Percentiles rank a stretch among this genome's conserved stretches.
Evolutionary conservation across 2,888 invertebrate genomes (phyloP).

Genomic region (Unio delphinus): DNA sequence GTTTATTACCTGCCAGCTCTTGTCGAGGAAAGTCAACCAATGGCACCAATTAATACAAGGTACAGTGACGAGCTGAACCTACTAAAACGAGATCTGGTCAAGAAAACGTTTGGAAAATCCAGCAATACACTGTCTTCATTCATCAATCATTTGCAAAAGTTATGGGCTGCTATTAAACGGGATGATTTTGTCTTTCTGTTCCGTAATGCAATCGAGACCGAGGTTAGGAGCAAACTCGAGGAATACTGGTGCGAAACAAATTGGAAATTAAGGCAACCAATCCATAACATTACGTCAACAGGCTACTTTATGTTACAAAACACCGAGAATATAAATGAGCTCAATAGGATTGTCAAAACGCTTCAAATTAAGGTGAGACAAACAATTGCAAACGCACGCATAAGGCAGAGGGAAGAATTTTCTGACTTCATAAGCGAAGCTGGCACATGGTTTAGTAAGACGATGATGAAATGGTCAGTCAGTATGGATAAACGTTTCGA

Average conservation of each 20-base stretch:
- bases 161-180: constrained; percentile 14
- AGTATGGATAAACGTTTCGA: too few species aligned
- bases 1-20: constrained; percentile 16
- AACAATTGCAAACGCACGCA: too few species aligned
- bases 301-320: too few species aligned
- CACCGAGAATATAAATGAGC: too few species aligned
- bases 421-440: too few species aligned
- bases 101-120: background rate
- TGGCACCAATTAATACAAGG: constrained; percentile 12
- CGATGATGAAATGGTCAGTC: too few species aligned
- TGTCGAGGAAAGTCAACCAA: constrained; percentile 17
- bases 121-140: background rate
- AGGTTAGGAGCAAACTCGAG: constrained; percentile 7
- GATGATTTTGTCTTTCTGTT: constrained; percentile 13
- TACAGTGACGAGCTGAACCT: constrained; percentile 8
- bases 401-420: too few species aligned
- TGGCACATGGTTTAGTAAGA: too few species aligned
- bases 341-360: too few species aligned
- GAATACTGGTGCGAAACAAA: background rate
- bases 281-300: too few species aligned
- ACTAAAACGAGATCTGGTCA: background rate
- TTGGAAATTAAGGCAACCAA: too few species aligned
- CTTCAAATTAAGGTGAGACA: too few species aligned
- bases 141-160: constrained; percentile 1
- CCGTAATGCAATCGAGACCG: constrained; percentile 7